A percentile compares a stretch with the other conserved stretches of the same genome.
Evolutionary conservation across 2,113 vertebrate species (phyloP).

Genomic region (Pluvianellus socialis): DNA sequence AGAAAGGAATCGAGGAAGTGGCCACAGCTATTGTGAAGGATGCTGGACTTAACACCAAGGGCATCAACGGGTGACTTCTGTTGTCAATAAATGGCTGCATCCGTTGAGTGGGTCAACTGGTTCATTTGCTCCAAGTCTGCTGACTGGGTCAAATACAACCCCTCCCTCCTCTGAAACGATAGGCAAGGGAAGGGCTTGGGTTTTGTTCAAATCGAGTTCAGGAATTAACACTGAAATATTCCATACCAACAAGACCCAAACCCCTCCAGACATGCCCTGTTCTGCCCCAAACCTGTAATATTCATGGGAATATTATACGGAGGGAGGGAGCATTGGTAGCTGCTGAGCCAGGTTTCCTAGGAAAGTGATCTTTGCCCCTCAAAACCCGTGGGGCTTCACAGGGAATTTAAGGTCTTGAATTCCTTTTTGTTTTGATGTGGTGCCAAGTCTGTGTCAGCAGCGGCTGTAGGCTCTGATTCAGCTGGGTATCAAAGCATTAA

Average conservation of each 20-base stretch:
- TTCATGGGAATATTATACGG: neutral
- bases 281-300: neutral
- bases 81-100: neutral
- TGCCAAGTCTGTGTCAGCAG: neutral
- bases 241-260: neutral
- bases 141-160: neutral
- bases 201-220: neutral
- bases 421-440: neutral
- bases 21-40: neutral
- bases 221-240: neutral
- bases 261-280: neutral
- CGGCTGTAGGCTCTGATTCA: neutral
- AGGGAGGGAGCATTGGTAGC: neutral
- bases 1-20: neutral
- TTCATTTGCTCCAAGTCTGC: neutral
- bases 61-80: neutral
- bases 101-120: neutral
- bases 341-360: neutral
- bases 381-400: neutral
- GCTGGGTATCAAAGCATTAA: neutral
- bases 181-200: rapidly evolving
- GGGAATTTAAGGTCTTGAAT: neutral
- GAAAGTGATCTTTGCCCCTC: neutral
- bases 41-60: neutral
- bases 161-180: neutral